These are phyloP conservation scores for Salminus brasiliensis DNA, from an alignment of 2,113 vertebrate species.

Conservation along the genomic window DNA sequence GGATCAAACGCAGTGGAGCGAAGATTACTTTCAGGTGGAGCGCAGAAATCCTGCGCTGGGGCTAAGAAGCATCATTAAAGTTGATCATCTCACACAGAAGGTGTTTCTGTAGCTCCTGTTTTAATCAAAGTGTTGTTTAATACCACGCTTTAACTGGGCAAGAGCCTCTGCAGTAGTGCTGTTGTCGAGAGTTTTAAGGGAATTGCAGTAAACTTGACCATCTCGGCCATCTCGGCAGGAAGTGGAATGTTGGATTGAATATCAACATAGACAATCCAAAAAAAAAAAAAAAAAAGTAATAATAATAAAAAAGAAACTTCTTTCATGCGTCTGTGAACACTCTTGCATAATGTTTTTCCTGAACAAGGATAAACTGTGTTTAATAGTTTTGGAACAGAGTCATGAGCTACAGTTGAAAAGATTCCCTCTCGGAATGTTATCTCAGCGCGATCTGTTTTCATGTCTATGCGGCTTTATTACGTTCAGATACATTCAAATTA, in stretches of 20 bases:
- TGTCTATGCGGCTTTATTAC: background rate
- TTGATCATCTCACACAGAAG: background rate
- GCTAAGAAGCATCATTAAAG: background rate
- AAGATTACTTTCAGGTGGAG: slow-evolving; percentile 31
- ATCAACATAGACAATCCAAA: background rate
- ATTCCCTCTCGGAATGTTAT: slow-evolving; percentile 1
- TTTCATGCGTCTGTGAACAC: background rate
- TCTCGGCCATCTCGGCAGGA: background rate
- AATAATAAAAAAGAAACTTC: too few relatives aligned
- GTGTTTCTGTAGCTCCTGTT: background rate
- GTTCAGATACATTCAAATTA: background rate
- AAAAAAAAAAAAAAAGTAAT: background rate
- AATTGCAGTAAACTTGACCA: background rate
- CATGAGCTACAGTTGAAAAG: background rate
- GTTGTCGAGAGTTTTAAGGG: background rate
- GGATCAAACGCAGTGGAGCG: background rate
- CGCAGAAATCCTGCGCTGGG: background rate
- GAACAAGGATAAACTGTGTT: slow-evolving; percentile 19
- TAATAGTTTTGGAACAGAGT: slow-evolving; percentile 14
- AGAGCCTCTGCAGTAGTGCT: background rate
- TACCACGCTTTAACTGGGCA: background rate
- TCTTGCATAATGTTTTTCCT: slow-evolving; percentile 17
- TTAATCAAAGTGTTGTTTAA: background rate
- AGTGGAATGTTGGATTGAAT: background rate
- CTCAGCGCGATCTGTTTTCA: background rate